Evolutionary conservation across 2,797 vertebrate genomes (phyloP).

Genomic region (Lacerta viridis): DNA sequence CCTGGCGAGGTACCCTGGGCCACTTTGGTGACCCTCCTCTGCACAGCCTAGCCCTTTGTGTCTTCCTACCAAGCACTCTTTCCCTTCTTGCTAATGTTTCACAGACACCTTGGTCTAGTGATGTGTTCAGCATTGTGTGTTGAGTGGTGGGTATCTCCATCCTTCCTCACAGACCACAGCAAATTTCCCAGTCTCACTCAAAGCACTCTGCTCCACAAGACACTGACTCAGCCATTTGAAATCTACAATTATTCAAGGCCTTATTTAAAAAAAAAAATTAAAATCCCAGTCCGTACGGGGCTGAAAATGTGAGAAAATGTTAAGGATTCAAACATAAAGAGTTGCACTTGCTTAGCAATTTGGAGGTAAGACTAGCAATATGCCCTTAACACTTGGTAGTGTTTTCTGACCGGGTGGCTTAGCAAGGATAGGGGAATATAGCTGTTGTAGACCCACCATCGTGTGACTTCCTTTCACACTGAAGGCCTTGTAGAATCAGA

Average conservation of each 20-base stretch:
- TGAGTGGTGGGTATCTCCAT: slow-evolving; percentile 54
- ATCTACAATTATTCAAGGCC: background rate
- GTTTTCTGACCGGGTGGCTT: slow-evolving; percentile 24
- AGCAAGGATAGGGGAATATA: background rate
- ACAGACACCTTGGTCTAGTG: slow-evolving; percentile 36
- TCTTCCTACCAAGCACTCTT: slow-evolving; percentile 50
- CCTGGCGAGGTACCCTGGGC: slow-evolving; percentile 54
- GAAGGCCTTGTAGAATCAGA: background rate
- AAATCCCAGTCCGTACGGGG: background rate
- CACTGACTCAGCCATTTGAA: background rate
- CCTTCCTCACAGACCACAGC: slow-evolving; percentile 51
- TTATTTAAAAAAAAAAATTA: background rate
- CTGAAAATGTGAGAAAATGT: slow-evolving; percentile 22
- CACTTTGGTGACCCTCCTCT: slow-evolving; percentile 52
- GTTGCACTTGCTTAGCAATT: background rate
- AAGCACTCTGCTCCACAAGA: background rate
- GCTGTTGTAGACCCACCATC: background rate
- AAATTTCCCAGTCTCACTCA: slow-evolving; percentile 27
- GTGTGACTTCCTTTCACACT: background rate
- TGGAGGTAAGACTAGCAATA: background rate
- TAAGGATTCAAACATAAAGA: slow-evolving; percentile 14
- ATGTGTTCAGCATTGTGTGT: slow-evolving; percentile 44
- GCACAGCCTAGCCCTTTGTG: slow-evolving; percentile 59
- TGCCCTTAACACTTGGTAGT: slow-evolving; percentile 19
- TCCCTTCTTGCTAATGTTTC: slow-evolving; percentile 55